Evolutionary conservation across 2,797 vertebrate species (phyloP).

Genomic region (Gadopsis bispinosus): DNA sequence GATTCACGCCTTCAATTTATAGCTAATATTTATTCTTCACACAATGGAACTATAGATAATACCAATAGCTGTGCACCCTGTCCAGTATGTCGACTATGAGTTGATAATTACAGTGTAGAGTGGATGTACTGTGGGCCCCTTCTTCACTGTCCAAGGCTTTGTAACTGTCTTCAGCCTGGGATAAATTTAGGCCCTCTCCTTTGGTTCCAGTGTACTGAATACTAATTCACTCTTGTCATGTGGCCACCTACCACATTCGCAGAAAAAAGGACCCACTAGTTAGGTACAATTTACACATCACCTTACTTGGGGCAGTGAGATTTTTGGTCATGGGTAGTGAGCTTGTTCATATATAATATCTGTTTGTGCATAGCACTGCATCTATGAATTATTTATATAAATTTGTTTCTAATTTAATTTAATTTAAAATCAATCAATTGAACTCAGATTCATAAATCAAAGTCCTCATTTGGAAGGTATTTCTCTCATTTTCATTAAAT

Average conservation of each 20-base stretch:
- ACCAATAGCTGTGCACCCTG: slow-evolving; percentile 28
- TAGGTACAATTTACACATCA: neutral
- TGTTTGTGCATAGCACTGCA: neutral
- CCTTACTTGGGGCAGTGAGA: neutral
- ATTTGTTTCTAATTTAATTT: neutral
- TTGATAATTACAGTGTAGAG: slow-evolving; percentile 49
- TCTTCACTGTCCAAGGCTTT: slow-evolving; percentile 48
- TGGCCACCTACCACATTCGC: slow-evolving; percentile 13
- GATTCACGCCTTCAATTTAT: slow-evolving; percentile 65
- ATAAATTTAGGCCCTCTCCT: slow-evolving; percentile 37
- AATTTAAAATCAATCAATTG: neutral
- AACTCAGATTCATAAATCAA: neutral
- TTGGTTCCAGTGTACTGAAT: slow-evolving; percentile 20
- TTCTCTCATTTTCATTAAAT: neutral
- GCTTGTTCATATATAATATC: neutral
- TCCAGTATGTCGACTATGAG: slow-evolving; percentile 31
- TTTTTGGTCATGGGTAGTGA: neutral
- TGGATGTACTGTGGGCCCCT: slow-evolving; percentile 42
- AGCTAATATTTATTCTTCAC: slow-evolving; percentile 55
- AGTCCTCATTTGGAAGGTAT: neutral
- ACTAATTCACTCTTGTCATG: slow-evolving; percentile 26
- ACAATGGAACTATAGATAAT: slow-evolving; percentile 47
- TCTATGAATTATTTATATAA: neutral
- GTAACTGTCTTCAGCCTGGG: slow-evolving; percentile 7
- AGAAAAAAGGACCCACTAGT: neutral